Conservation (phyloP, 1,140 invertebrate genomes). For the Sitophilus oryzae region DNA sequence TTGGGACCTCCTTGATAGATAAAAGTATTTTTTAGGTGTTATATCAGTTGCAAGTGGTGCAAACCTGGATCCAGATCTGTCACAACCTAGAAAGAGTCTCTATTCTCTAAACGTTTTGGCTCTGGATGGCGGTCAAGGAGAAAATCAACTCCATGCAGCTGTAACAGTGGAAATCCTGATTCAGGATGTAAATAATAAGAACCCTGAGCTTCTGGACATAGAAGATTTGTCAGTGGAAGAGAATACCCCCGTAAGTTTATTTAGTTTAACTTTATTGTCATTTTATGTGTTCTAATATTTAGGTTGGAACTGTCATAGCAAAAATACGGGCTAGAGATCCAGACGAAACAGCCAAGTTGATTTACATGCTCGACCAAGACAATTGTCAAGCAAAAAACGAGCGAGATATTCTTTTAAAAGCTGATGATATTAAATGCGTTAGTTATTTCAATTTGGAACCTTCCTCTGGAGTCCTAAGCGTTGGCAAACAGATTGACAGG, state of each 20-base stretch:
- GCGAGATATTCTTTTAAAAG: constrained; percentile 63
- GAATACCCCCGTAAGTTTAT: constrained; percentile 68
- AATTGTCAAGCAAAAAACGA: constrained; percentile 74
- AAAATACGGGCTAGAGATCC: constrained; percentile 69
- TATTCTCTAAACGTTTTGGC: constrained; percentile 69
- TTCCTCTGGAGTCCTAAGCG: constrained; percentile 64
- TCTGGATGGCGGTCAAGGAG: constrained; percentile 80
- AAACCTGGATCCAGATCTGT: constrained; percentile 82
- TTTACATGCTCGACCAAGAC: constrained; percentile 65
- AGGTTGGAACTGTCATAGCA: constrained; percentile 66
- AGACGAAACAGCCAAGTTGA: constrained; percentile 68
- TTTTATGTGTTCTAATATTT: too few relatives aligned
- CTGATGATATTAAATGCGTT: constrained; percentile 65
- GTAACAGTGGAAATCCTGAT: constrained; percentile 79
- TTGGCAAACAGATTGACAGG: constrained; percentile 66
- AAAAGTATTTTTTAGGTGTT: constrained; percentile 33
- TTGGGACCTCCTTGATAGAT: too few relatives aligned
- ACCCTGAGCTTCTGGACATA: constrained; percentile 65
- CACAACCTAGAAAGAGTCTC: constrained; percentile 61
- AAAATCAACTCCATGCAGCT: constrained; percentile 62
- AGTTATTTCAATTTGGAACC: constrained; percentile 68
- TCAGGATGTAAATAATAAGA: constrained; percentile 87
- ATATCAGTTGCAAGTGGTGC: constrained; percentile 82
- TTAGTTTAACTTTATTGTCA: too few relatives aligned
- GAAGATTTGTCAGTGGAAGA: constrained; percentile 63